A percentile compares a stretch with the other conserved stretches of the same genome.
Conservation (phyloP, 2,888 invertebrate species). For the Chouioia cunea region DNA sequence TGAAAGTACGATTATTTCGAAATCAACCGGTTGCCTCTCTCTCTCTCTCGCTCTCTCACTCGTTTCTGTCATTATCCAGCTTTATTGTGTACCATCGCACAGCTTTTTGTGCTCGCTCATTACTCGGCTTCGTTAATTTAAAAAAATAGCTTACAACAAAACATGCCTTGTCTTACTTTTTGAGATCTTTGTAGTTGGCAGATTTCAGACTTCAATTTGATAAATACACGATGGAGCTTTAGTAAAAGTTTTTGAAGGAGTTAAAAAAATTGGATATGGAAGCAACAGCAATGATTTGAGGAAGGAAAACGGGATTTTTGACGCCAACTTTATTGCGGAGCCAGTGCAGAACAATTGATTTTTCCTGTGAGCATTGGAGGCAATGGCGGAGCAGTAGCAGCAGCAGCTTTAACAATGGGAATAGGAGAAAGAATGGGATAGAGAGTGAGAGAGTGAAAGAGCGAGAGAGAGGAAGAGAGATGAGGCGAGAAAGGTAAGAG, state of each 20-base stretch:
- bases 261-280: no score
- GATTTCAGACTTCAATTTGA: no score
- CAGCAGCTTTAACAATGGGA: constrained; percentile 40
- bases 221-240: no score
- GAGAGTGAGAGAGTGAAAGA: constrained; percentile 49
- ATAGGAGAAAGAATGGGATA: constrained; percentile 45
- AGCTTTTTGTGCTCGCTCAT: constrained; percentile 9
- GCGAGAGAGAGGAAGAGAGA: constrained; percentile 40
- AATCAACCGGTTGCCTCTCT: constrained; percentile 34
- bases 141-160: constrained; percentile 17
- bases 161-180: no score
- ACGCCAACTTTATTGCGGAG: no score
- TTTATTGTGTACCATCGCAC: no score
- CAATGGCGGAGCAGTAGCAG: constrained; percentile 43
- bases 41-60: neutral
- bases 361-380: constrained; percentile 40
- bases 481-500: constrained; percentile 44
- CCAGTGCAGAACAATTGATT: constrained; percentile 45
- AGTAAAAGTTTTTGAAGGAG: no score
- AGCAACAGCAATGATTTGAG: no score
- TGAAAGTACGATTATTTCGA: constrained; percentile 44
- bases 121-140: constrained; percentile 41
- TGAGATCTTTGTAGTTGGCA: no score
- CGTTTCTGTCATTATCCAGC: no score
- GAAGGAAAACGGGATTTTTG: no score